Percentiles rank a stretch among this genome's conserved stretches.
These are phyloP conservation scores for Drosophila bipectinata DNA, from an alignment of 1,140 invertebrate genomes.

Conservation along the genomic window DNA sequence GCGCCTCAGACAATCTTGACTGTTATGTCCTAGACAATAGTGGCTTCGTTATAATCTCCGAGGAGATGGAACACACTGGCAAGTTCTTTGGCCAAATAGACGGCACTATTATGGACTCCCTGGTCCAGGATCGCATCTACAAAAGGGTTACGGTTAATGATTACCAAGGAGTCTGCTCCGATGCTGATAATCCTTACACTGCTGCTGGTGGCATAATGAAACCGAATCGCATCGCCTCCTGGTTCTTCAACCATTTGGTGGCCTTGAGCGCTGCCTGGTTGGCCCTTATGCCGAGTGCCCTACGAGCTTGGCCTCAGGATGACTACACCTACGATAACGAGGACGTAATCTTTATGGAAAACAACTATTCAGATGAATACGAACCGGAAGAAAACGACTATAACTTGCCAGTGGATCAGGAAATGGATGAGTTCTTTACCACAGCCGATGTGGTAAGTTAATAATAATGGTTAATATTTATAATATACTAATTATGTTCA, in stretches of 20 bases:
- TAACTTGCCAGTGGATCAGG: conserved; percentile 68
- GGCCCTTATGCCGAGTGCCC: conserved; percentile 63
- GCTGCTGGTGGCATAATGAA: conserved; percentile 83
- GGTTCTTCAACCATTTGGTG: conserved; percentile 76
- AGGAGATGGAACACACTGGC: conserved; percentile 92
- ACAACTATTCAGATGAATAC: conserved; percentile 79
- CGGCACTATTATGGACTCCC: conserved; percentile 96
- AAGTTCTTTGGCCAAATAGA: conserved; percentile 96
- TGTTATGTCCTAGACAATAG: conserved; percentile 97
- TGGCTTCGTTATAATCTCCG: conserved; percentile 96
- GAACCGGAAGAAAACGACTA: conserved; percentile 74
- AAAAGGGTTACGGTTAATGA: conserved; percentile 93
- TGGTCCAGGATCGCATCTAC: conserved; percentile 95
- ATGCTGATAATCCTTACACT: conserved; percentile 89
- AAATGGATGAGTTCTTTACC: conserved; percentile 81
- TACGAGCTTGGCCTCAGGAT: conserved; percentile 80
- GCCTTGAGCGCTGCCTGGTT: conserved; percentile 73
- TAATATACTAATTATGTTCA: not conserved
- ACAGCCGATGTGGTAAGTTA: conserved; percentile 71
- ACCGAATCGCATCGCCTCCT: conserved; percentile 65
- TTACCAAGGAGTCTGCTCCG: conserved; percentile 94
- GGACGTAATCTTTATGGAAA: conserved; percentile 73
- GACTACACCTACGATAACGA: conserved; percentile 82
- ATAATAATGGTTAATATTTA: not conserved
- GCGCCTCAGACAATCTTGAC: conserved; percentile 93